Evolutionary conservation across 2,113 vertebrate species (phyloP).

Genomic region (Clupea harengus): DNA sequence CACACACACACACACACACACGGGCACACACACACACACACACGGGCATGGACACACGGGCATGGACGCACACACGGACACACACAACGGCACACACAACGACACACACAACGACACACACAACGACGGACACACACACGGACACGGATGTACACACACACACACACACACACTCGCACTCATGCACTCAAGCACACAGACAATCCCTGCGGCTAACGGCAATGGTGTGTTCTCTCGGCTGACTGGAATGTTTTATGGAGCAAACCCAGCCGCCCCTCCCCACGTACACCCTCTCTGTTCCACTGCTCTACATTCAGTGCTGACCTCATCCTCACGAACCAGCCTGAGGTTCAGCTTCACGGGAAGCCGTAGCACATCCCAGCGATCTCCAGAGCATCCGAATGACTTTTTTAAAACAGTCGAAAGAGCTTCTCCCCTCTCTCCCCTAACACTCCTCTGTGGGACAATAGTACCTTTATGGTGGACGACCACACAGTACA

Average conservation of each 20-base stretch:
- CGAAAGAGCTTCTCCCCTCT: no score
- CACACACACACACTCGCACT: neutral
- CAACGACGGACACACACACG: neutral
- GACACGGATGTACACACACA: no score
- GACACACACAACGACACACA: neutral
- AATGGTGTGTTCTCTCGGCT: neutral
- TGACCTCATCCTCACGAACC: neutral
- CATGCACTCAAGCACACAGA: neutral
- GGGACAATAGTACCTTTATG: no score
- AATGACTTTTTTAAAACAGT: neutral
- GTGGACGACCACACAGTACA: no score
- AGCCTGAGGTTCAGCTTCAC: neutral
- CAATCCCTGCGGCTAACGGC: neutral
- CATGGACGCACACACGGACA: no score
- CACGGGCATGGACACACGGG: neutral
- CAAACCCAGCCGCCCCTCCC: neutral
- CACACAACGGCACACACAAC: neutral
- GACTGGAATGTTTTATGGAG: neutral
- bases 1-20: neutral
- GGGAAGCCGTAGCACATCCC: neutral
- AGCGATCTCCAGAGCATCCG: neutral
- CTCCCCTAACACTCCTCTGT: no score
- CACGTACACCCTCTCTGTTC: neutral
- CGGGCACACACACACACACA: neutral
- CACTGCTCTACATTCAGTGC: slow-evolving; percentile 6